Evolutionary conservation across 2,113 vertebrate genomes (phyloP), one percentile per base, ranked within the genome.

Genomic region (Perca fluviatilis): DNA sequence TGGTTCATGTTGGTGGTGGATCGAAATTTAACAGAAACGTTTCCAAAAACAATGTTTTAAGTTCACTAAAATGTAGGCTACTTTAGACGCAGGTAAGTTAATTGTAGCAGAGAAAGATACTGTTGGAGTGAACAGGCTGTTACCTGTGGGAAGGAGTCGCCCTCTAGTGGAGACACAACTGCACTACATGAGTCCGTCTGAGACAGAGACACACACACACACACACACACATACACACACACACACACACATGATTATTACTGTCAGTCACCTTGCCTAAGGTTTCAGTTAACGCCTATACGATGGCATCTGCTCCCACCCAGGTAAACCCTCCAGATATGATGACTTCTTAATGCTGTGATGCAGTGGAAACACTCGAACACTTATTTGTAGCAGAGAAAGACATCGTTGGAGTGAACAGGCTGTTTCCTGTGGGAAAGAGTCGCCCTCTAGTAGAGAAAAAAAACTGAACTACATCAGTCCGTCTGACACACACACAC

Each of bases 381-480:
- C 25, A 33, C 33, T 33, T 30, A 30, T 5, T 5, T 30, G 30
- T 30, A 30, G 30, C 30, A 5, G 30, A 30, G 30, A 30, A 30
- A 30, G 30, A 30, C 5, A 30, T 4, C 5, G 30, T 30, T 30
- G 30, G 30, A 30, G 30, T 30, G 30, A 30, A 30, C 30, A 30
- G 30, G 30, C 4, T 3, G 64, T 70, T 80, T 84, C 81, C 74
- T 54, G 74, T 23, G 23, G 78, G 80, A 81, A 71, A 69, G 62
- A 50, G 33, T 18, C 53, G n/a, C 53, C 53, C 53, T 56, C 53
- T 56, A 56, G 53, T 13, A 21, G 53, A 56, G 10, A 56, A 0
- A 56, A 0, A 56, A 21, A 56, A 1, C 21, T 0, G 53, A 56
- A 23, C 53, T 23, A 56, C 53, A 10, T n/a, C 53, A 30, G 30